Conservation (phyloP, 2,888 invertebrate genomes). For the Operophtera brumata region DNA sequence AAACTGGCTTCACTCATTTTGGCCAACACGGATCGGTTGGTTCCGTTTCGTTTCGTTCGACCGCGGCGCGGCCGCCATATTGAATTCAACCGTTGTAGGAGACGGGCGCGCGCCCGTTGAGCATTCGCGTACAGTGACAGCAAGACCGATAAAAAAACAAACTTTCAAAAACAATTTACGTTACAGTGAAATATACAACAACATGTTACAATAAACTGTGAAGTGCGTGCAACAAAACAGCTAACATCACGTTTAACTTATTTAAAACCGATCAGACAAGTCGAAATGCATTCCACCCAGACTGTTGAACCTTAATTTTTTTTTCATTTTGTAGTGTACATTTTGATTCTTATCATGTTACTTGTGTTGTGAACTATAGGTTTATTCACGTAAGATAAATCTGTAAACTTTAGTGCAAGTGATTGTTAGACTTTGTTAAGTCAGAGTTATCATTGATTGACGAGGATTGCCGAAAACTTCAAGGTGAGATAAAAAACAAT, state of each 20-base stretch:
- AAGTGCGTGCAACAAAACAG: constrained; percentile 42
- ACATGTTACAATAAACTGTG: constrained; percentile 44
- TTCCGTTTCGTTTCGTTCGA: constrained; percentile 24
- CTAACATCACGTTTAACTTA: constrained; percentile 27
- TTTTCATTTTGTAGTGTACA: constrained; percentile 62
- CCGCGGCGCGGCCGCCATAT: constrained; percentile 61
- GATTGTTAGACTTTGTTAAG: constrained; percentile 51
- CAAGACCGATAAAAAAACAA: constrained; percentile 56
- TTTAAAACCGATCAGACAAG: constrained; percentile 49
- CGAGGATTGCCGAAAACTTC: constrained; percentile 72
- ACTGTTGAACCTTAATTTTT: constrained; percentile 75
- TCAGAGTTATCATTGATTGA: constrained; percentile 48
- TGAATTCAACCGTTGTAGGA: constrained; percentile 54
- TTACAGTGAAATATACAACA: constrained; percentile 40
- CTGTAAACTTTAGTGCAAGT: constrained; percentile 32
- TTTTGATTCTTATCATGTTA: constrained; percentile 68
- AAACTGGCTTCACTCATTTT: constrained; percentile 34
- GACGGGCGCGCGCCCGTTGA: constrained; percentile 49
- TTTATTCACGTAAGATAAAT: constrained; percentile 35
- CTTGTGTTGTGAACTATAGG: constrained; percentile 47
- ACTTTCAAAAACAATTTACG: constrained; percentile 59
- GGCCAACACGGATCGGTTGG: neutral
- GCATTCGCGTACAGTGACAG: constrained; percentile 64
- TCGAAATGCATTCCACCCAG: constrained; percentile 77
- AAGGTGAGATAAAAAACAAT: constrained; percentile 54